Percentiles rank a stretch among this genome's conserved stretches.
These are phyloP conservation scores for Xanthia togata DNA, from an alignment of 2,888 invertebrate species.

Conservation along the genomic window DNA sequence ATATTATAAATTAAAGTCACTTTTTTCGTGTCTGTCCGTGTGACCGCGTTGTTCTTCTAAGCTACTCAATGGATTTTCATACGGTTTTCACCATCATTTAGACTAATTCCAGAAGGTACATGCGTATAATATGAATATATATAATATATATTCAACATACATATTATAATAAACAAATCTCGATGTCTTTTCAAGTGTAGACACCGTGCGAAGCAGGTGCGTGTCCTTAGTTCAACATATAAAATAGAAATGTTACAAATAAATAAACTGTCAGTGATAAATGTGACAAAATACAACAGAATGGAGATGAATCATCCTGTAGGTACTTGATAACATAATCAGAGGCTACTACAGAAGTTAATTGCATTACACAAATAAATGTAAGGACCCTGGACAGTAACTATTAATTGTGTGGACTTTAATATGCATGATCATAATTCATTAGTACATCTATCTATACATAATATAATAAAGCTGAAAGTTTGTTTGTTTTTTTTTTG, in stretches of 20 bases:
- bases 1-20: too few species aligned
- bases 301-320: conserved; percentile 69
- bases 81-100: too few species aligned
- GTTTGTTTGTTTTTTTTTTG: neutral
- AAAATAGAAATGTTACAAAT: conserved; percentile 1
- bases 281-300: conserved; percentile 32
- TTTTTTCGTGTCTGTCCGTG: too few species aligned
- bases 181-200: too few species aligned
- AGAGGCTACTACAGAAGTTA: conserved; percentile 61
- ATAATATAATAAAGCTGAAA: neutral
- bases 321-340: conserved; percentile 63
- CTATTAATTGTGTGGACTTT: conserved; percentile 4
- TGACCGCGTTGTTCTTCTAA: too few species aligned
- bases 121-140: too few species aligned
- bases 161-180: too few species aligned
- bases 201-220: too few species aligned
- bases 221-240: neutral
- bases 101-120: too few species aligned
- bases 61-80: too few species aligned
- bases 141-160: too few species aligned
- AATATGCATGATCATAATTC: neutral
- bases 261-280: conserved; percentile 28
- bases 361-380: conserved; percentile 54
- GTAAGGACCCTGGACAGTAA: neutral
- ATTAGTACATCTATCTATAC: neutral